Evolutionary conservation across 2,113 vertebrate genomes (phyloP), one percentile per base, ranked within the genome.

Genomic region (Vanacampus margaritifer): DNA sequence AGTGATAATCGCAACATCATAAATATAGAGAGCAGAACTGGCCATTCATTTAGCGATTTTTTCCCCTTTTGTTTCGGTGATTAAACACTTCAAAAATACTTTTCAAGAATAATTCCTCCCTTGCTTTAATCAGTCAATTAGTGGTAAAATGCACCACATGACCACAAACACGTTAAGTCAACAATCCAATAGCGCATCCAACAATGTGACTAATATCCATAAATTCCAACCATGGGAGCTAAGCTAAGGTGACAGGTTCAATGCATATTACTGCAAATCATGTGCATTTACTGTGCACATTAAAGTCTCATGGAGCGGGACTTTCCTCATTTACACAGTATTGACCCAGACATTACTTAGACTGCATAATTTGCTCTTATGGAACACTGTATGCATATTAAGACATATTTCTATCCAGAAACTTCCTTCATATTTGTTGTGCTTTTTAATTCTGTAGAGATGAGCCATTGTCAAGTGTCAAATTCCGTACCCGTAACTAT

Each of bases 201-300:
- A 74, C 60, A 74, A 68, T 61, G 71, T 79, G 82, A 78, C 67
- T 82, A 79, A 86, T 78, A 75, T 81, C 79, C 68, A 76, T 67
- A 64, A 66, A 41, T 62, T 83, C 83, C 73, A 84, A 24, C 59
- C 41, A 65, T 74, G 53, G 73, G 83, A 79, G 80, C 61, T 73
- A 73, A 86, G 74, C 61, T 69, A 72, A 78, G 68, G 81, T 78
- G 80, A 79, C 81, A 79, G 69, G 68, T 77, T 66, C 45, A 56
- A 73, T 70, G 73, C 75, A 71, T 82, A 74, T 79, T 70, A 65
- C 78, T 80, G 72, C 76, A 71, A 67, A 73, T 67, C 45, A 76
- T 64, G 69, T 65, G 71, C 65, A 71, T 78, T 64, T 60, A 64
- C 65, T 68, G 35, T 66, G 51, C 69, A 62, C 74, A 65, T 71